Evolutionary conservation across 2,113 vertebrate genomes (phyloP).

Genomic region (Acrocephalus kingi): DNA sequence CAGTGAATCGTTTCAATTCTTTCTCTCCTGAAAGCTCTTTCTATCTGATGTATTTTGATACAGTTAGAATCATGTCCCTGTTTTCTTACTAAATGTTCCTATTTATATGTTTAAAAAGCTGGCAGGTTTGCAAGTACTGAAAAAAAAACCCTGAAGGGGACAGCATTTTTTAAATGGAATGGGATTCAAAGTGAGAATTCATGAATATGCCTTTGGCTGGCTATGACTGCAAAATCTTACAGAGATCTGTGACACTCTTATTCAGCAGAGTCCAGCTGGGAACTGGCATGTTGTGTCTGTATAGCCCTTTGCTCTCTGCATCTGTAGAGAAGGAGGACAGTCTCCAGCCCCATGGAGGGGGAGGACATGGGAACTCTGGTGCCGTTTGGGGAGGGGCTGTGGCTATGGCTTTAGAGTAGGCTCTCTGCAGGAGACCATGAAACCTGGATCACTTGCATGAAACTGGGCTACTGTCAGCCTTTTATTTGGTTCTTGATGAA

Average conservation of each 20-base stretch:
- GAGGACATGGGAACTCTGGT: neutral
- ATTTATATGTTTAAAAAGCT: constrained; percentile 62
- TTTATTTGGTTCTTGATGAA: neutral
- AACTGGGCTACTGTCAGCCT: neutral
- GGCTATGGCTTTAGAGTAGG: neutral
- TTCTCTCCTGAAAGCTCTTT: constrained; percentile 47
- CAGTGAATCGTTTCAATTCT: constrained; percentile 39
- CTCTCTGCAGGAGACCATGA: neutral
- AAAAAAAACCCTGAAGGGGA: constrained; percentile 56
- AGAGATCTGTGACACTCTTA: constrained; percentile 10
- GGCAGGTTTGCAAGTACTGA: constrained; percentile 46
- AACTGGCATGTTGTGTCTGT: neutral
- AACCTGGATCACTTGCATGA: neutral
- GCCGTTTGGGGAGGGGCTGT: neutral
- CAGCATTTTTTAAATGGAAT: constrained; percentile 42
- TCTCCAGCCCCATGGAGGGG: fast-evolving
- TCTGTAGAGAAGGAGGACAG: neutral
- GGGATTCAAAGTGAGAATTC: constrained; percentile 57
- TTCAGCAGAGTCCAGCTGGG: constrained; percentile 6
- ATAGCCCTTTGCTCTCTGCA: neutral
- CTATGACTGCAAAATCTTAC: neutral
- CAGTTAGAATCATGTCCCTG: constrained; percentile 49
- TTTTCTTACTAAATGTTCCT: constrained; percentile 60
- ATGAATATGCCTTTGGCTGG: constrained; percentile 41
- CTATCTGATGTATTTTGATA: constrained; percentile 45